Conservation (phyloP, 2,113 vertebrate species). For the Plecotus auritus region DNA sequence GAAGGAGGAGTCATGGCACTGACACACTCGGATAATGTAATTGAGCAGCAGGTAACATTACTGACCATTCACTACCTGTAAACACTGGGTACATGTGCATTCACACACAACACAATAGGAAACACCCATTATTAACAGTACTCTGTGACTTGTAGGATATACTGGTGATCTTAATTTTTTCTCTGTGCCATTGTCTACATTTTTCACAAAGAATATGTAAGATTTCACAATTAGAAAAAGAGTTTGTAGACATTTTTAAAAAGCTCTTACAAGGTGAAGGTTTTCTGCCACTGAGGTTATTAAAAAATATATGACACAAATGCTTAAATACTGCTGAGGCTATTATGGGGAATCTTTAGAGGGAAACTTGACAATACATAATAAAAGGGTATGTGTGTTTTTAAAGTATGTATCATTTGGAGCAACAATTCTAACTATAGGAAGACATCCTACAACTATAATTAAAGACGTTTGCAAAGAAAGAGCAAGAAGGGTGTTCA, state of each 20-base stretch:
- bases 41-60: not conserved
- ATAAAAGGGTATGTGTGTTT: not conserved
- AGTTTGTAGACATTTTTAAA: not conserved
- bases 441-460: not conserved
- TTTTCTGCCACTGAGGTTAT: not conserved
- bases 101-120: not conserved
- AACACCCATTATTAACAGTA: not conserved
- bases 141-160: not conserved
- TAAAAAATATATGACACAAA: not conserved
- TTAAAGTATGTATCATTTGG: not conserved
- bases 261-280: not conserved
- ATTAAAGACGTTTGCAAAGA: not conserved
- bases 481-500: not conserved
- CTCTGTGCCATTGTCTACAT: not conserved
- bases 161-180: not conserved
- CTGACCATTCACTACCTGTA: not conserved
- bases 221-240: slow-evolving; percentile 21
- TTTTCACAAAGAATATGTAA: not conserved
- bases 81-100: fast-evolving
- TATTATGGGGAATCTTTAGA: not conserved
- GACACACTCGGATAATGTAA: fast-evolving
- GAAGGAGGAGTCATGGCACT: not conserved
- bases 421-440: not conserved
- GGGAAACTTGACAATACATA: not conserved
- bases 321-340: not conserved